Evolutionary conservation across 2,888 invertebrate species (phyloP).

Genomic region (Callinectes sapidus): DNA sequence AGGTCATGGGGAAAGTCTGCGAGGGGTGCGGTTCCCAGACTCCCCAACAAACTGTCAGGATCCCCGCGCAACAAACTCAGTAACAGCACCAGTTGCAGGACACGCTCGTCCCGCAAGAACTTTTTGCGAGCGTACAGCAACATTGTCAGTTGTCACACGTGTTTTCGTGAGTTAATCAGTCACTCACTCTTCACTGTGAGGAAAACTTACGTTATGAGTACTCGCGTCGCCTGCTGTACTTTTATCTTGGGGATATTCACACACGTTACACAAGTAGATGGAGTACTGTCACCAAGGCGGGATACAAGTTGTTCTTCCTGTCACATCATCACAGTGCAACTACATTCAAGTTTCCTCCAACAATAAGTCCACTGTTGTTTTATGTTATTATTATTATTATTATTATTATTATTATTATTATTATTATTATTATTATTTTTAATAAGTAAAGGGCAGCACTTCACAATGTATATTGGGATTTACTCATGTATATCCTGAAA

Average conservation of each 20-base stretch:
- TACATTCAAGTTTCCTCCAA: neutral
- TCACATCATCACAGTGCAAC: conserved; percentile 18
- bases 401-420: too few relatives aligned
- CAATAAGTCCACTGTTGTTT: neutral
- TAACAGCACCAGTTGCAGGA: conserved; percentile 63
- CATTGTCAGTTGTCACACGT: conserved; percentile 47
- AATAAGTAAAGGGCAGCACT: neutral
- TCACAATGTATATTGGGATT: neutral
- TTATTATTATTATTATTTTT: neutral
- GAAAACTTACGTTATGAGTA: neutral
- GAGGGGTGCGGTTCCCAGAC: conserved; percentile 32
- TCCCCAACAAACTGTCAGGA: conserved; percentile 58
- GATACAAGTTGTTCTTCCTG: neutral
- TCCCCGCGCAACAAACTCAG: conserved; percentile 63
- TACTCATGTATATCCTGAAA: conserved; percentile 9
- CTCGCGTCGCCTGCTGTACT: neutral
- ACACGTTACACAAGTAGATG: neutral
- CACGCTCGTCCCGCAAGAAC: conserved; percentile 61
- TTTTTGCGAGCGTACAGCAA: conserved; percentile 66
- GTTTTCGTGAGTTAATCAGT: too few relatives aligned
- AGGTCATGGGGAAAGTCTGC: conserved; percentile 62
- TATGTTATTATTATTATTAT: too few relatives aligned
- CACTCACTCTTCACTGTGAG: neutral
- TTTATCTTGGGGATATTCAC: neutral
- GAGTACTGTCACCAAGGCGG: neutral